Percentiles rank a stretch among this genome's conserved stretches.
phyloP scores from a whole-genome alignment of 2,113 vertebrate genomes.

The Rhinichthys klamathensis region DNA sequence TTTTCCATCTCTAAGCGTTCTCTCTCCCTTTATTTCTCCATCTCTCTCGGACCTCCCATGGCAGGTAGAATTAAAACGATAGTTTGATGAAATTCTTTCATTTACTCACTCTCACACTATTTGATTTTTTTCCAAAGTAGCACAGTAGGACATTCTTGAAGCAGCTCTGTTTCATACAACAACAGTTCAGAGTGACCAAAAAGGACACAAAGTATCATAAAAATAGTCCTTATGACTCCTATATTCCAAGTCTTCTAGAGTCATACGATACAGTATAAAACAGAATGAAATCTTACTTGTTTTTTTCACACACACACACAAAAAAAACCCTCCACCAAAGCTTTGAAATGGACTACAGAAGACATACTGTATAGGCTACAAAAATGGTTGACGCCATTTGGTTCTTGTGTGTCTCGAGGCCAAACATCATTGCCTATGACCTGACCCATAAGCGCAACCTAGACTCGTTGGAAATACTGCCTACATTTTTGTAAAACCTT shows the following conservation, averaged over 20 bases:
- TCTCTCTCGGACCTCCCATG: constrained; percentile 1
- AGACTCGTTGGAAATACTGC: not conserved
- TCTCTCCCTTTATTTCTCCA: not conserved
- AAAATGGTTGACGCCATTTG: not conserved
- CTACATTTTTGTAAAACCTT: too few relatives aligned
- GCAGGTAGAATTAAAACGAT: not conserved
- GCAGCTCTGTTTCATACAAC: not conserved
- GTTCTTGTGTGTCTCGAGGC: not conserved
- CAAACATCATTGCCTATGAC: not conserved
- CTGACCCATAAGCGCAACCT: not conserved
- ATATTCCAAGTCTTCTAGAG: not conserved
- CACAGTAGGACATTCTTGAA: not conserved
- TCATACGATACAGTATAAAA: not conserved
- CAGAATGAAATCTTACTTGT: not conserved
- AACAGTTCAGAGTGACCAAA: not conserved
- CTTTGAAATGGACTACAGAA: not conserved
- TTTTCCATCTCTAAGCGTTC: not conserved
- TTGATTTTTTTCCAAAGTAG: not conserved
- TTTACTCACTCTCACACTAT: not conserved
- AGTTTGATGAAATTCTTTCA: not conserved
- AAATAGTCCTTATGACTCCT: not conserved
- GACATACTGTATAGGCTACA: not conserved
- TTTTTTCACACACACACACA: too few relatives aligned
- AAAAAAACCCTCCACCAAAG: too few relatives aligned
- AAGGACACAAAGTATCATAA: not conserved